These are phyloP conservation scores for Cassiopea andromeda DNA, from an alignment of 30 jellyfish, hydroid and myxozoan species.

Conservation along the genomic window DNA sequence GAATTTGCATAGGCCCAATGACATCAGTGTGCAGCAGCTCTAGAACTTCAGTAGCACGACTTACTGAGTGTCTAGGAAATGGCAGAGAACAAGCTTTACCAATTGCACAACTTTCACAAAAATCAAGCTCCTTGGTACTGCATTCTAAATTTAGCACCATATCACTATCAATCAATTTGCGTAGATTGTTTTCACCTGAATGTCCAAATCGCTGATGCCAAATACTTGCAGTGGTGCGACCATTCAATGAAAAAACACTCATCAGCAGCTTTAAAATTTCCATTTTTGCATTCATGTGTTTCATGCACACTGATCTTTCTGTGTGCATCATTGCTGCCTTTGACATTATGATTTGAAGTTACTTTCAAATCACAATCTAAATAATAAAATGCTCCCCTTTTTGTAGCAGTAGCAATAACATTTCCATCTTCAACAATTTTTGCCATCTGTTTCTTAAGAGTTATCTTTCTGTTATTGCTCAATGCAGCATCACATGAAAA, in stretches of 20 bases:
- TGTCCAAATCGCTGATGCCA: background rate
- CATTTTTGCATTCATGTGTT: background rate
- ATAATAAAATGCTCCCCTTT: background rate
- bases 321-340: background rate
- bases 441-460: background rate
- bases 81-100: background rate
- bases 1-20: slow-evolving; percentile 27
- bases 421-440: background rate
- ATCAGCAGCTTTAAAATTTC: background rate
- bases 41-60: slow-evolving; percentile 4
- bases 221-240: too few relatives aligned
- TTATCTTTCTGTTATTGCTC: too few relatives aligned
- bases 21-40: slow-evolving; percentile 45
- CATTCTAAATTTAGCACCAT: background rate
- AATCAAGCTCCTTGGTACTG: background rate
- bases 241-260: background rate
- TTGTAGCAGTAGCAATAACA: background rate
- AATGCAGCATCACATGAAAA: too few relatives aligned
- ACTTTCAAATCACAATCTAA: background rate
- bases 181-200: background rate
- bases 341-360: background rate
- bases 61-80: background rate
- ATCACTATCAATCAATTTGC: background rate
- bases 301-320: background rate
- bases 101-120: slow-evolving; percentile 12